Percentiles rank a stretch among this genome's conserved stretches.
Evolutionary conservation across 2,113 vertebrate genomes (phyloP).

Genomic region (Podarcis cretensis): DNA sequence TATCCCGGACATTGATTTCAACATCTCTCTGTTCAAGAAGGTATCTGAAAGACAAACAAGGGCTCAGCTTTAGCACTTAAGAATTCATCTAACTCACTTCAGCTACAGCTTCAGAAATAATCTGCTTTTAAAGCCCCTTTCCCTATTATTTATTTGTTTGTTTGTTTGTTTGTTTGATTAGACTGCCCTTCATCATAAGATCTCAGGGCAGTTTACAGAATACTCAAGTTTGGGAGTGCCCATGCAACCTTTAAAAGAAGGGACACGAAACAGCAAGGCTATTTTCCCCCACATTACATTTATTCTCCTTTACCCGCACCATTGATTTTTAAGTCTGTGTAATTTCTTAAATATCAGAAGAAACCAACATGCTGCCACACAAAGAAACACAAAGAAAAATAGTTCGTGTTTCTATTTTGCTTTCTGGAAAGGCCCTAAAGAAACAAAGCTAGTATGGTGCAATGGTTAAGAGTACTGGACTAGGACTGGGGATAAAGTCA

Average conservation of each 20-base stretch:
- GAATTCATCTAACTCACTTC: background rate
- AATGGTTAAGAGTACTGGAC: background rate
- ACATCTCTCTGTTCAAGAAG: conserved; percentile 96
- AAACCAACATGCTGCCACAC: too few species aligned
- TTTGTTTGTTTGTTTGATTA: too few species aligned
- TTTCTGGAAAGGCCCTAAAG: background rate
- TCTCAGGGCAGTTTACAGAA: too few species aligned
- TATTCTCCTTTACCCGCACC: background rate
- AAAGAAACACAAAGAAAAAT: background rate
- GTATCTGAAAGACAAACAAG: conserved; percentile 78
- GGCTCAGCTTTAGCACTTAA: conserved; percentile 19
- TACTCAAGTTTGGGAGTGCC: background rate
- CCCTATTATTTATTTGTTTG: too few species aligned
- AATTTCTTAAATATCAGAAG: background rate
- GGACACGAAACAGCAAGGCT: background rate
- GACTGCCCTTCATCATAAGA: too few species aligned
- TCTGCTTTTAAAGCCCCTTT: too few species aligned
- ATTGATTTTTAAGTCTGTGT: background rate
- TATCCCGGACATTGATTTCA: conserved; percentile 95
- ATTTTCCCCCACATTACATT: background rate
- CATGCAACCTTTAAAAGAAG: background rate
- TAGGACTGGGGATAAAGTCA: background rate
- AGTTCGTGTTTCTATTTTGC: background rate
- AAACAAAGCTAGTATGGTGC: background rate
- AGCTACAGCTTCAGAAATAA: background rate